Evolutionary conservation across 2,797 vertebrate species (phyloP).

Genomic region (Rhyacichthys aspro): DNA sequence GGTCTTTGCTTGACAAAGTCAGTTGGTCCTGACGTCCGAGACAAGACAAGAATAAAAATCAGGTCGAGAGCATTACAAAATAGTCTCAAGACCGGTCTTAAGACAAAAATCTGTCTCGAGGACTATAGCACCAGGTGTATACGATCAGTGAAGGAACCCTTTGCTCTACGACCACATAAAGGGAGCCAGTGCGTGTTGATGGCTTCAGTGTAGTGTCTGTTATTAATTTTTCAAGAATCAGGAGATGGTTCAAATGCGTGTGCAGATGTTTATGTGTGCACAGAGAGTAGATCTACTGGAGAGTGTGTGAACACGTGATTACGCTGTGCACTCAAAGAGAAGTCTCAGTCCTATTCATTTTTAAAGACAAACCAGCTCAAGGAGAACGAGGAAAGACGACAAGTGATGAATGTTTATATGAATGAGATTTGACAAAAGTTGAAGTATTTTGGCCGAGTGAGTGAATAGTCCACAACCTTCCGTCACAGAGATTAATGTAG

Average conservation of each 20-base stretch:
- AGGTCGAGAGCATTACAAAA: too few relatives aligned
- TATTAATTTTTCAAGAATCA: slow-evolving; percentile 48
- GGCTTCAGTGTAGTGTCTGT: slow-evolving; percentile 22
- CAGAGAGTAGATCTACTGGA: background rate
- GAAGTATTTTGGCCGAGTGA: too few relatives aligned
- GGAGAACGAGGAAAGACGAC: background rate
- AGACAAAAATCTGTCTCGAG: too few relatives aligned
- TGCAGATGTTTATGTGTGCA: slow-evolving; percentile 22
- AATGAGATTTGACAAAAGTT: background rate
- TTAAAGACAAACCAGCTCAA: slow-evolving; percentile 28
- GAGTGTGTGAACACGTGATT: slow-evolving; percentile 18
- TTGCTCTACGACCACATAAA: slow-evolving; percentile 8
- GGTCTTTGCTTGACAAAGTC: too few relatives aligned
- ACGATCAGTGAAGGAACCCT: background rate
- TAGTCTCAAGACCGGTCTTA: too few relatives aligned
- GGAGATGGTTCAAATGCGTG: slow-evolving; percentile 14
- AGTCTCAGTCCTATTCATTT: slow-evolving; percentile 31
- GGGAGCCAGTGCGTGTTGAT: slow-evolving; percentile 6
- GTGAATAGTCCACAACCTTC: background rate
- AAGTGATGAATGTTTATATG: background rate
- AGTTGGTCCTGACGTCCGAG: too few relatives aligned
- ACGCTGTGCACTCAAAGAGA: slow-evolving; percentile 11
- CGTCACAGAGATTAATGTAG: slow-evolving; percentile 10
- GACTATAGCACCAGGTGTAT: too few relatives aligned
- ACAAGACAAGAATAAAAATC: too few relatives aligned